phyloP scores from a whole-genome alignment of 2,113 vertebrate species.

The Gobio gobio region DNA sequence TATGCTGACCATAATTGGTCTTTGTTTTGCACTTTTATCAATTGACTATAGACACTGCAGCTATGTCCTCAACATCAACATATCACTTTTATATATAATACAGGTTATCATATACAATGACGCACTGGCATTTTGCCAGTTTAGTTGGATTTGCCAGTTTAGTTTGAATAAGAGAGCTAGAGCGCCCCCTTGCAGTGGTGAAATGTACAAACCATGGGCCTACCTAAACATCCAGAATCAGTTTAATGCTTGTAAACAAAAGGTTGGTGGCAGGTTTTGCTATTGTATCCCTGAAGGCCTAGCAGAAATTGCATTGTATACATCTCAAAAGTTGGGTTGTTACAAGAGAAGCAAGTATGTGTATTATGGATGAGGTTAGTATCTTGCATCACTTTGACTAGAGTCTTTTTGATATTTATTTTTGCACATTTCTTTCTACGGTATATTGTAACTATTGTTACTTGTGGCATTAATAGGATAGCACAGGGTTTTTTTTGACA shows the following conservation, averaged over 20 bases:
- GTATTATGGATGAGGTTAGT: neutral
- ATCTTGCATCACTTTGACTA: neutral
- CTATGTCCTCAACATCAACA: neutral
- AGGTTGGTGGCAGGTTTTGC: neutral
- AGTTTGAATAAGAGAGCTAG: neutral
- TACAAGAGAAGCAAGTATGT: neutral
- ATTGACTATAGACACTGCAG: neutral
- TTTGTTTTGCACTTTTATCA: conserved; percentile 18
- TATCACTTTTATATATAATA: neutral
- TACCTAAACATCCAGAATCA: conserved; percentile 10
- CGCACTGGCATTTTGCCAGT: neutral
- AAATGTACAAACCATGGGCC: neutral
- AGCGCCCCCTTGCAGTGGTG: conserved; percentile 33
- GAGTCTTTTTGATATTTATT: neutral
- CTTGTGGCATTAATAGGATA: conserved; percentile 58
- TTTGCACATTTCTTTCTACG: conserved; percentile 41
- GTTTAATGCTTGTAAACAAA: conserved; percentile 25
- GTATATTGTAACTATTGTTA: conserved; percentile 61
- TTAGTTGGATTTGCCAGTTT: conserved; percentile 10
- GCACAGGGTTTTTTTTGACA: conserved; percentile 76
- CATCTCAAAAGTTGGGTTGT: neutral
- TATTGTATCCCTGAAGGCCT: neutral
- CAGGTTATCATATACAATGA: neutral
- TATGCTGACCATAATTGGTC: neutral
- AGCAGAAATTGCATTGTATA: neutral